Evolutionary conservation across 2,113 vertebrate genomes (phyloP).

Genomic region (Myotis brandtii): DNA sequence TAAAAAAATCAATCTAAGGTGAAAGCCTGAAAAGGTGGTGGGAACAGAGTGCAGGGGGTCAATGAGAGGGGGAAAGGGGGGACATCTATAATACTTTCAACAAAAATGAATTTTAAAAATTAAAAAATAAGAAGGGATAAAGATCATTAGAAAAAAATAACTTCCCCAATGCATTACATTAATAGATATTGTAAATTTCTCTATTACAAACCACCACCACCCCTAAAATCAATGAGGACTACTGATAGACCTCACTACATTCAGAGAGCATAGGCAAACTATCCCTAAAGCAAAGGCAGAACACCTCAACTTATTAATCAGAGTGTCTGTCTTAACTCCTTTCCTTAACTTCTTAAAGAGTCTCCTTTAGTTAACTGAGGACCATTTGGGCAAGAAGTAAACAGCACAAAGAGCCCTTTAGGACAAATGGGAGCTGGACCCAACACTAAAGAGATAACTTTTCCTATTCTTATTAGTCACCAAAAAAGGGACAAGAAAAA

Average conservation of each 20-base stretch:
- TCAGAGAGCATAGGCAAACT: neutral
- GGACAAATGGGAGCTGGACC: neutral
- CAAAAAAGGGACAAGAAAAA: constrained; percentile 16
- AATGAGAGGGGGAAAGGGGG: too few relatives aligned
- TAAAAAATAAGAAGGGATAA: too few relatives aligned
- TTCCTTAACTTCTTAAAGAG: neutral
- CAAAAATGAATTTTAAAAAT: too few relatives aligned
- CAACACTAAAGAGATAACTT: constrained; percentile 1
- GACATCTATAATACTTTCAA: neutral
- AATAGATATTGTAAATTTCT: neutral
- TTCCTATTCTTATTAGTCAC: constrained; percentile 11
- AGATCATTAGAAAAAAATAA: neutral
- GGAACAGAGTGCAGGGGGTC: too few relatives aligned
- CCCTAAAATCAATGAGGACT: neutral
- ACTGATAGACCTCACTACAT: neutral
- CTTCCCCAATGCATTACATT: neutral
- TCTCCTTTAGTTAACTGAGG: neutral
- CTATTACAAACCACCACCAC: neutral
- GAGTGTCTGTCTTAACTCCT: neutral
- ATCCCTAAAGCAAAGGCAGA: neutral
- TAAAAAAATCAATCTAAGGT: neutral
- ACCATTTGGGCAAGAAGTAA: neutral
- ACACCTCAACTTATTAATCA: neutral
- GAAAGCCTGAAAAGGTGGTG: too few relatives aligned
- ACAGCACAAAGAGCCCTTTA: neutral